Evolutionary conservation across 2,888 invertebrate species (phyloP), one percentile per base, ranked within the genome.

Genomic region (Bombylius discolor): DNA sequence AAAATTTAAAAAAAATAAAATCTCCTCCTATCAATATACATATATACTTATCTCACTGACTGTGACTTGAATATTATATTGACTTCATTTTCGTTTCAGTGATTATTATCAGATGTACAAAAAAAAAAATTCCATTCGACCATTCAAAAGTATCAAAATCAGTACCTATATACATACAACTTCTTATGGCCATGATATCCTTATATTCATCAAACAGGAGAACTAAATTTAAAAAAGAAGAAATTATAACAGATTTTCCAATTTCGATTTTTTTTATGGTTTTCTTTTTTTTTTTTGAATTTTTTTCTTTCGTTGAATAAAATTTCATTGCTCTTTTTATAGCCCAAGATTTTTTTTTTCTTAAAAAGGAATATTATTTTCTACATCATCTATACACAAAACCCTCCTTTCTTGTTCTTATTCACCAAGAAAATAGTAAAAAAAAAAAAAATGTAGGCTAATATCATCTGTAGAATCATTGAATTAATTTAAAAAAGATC

Each of bases 401-500:
- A 53, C 45, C 39, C 44, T 34, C 39, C 13, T 31, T 45, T 52
- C 54, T 39, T 14, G 34, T 23, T 12, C 34, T 14, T 50, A 23
- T 23, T 23, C 23, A 23, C 23, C 46, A 32, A 33, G 32, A 47
- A n/a, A 36, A 1, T 8, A 36, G 8, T 7, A 13, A 23, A 52
- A 52, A 45, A 23, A 45, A 23, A 14, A 45, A 23, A 39, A 42
- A 50, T 50, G 34, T 13, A 47, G 44, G 50, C 55, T 49, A 53
- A 57, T 56, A 56, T 56, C 56, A 56, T 55, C 52, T 49, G 51
- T 59, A 59, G 11, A n/a, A 58, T 58, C 54, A 60, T 61, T 60
- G 60, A 62, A 62, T 62, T 62, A 61, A 61, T 62, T 62, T 60
- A 55, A 62, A 59, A 62, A 62, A 62, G 62, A 62, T 62, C 62